Conservation (phyloP, 2,888 invertebrate species). For the Drosophila lutescens region DNA sequence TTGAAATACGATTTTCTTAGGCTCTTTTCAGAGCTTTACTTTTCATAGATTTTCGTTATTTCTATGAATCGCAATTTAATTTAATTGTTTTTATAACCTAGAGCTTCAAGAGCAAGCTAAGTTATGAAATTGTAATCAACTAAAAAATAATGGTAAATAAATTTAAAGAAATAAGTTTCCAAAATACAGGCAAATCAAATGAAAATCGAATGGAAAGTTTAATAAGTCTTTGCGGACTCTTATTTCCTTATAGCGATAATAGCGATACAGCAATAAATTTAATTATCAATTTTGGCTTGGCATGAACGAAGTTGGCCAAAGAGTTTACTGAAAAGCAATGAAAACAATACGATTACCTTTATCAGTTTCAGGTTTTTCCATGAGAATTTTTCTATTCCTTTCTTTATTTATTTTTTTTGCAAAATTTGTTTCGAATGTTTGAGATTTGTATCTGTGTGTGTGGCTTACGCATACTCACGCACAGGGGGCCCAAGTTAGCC, state of each 20-base stretch:
- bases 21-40: too few species aligned
- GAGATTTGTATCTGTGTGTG: conserved; percentile 37
- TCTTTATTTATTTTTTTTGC: conserved; percentile 12
- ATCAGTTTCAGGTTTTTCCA: conserved; percentile 31
- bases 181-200: background rate
- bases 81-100: too few species aligned
- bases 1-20: too few species aligned
- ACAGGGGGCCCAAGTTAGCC: conserved; percentile 19
- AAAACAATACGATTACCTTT: conserved; percentile 38
- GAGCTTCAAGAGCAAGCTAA: too few species aligned
- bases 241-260: background rate
- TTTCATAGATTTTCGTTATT: too few species aligned
- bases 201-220: background rate
- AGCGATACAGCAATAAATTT: conserved; percentile 23
- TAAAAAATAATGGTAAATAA: too few species aligned
- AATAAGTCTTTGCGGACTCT: too few species aligned
- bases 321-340: conserved; percentile 41
- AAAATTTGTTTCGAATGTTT: conserved; percentile 45
- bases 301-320: conserved; percentile 14
- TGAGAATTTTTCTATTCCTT: conserved; percentile 25
- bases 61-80: too few species aligned
- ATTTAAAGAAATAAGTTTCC: too few species aligned
- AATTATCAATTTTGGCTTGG: conserved; percentile 27
- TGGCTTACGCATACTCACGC: background rate
- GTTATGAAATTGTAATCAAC: too few species aligned